phyloP scores from a whole-genome alignment of 2,113 vertebrate genomes.

The Pollimyrus isidori region DNA sequence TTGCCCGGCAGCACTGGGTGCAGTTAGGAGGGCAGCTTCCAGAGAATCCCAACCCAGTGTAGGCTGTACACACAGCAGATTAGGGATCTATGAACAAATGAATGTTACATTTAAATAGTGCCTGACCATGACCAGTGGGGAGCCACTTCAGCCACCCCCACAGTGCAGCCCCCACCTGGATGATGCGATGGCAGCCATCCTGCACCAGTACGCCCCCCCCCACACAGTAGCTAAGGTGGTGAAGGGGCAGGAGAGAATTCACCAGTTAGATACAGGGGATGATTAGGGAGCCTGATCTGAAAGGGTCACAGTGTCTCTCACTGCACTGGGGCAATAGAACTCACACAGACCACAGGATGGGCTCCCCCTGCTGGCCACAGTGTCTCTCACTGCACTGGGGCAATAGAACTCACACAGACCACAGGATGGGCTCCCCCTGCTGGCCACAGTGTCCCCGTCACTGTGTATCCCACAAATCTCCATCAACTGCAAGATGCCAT shows the following conservation, averaged over 20 bases:
- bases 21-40: not conserved
- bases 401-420: too few species aligned
- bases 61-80: not conserved
- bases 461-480: too few species aligned
- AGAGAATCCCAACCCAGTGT: not conserved
- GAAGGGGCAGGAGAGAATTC: not conserved
- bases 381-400: too few species aligned
- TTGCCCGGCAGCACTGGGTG: not conserved
- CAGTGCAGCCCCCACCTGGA: not conserved
- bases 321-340: not conserved
- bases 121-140: not conserved
- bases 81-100: not conserved
- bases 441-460: too few species aligned
- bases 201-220: not conserved
- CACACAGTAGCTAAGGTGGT: not conserved
- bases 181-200: not conserved
- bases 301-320: too few species aligned
- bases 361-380: too few species aligned
- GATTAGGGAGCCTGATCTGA: not conserved
- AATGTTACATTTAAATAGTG: not conserved
- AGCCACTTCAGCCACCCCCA: not conserved
- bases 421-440: too few species aligned
- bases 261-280: not conserved
- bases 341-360: not conserved
- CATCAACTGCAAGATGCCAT: too few species aligned